These are phyloP conservation scores for Parelbella ahira DNA, from an alignment of 2,888 invertebrate species.

Conservation along the genomic window DNA sequence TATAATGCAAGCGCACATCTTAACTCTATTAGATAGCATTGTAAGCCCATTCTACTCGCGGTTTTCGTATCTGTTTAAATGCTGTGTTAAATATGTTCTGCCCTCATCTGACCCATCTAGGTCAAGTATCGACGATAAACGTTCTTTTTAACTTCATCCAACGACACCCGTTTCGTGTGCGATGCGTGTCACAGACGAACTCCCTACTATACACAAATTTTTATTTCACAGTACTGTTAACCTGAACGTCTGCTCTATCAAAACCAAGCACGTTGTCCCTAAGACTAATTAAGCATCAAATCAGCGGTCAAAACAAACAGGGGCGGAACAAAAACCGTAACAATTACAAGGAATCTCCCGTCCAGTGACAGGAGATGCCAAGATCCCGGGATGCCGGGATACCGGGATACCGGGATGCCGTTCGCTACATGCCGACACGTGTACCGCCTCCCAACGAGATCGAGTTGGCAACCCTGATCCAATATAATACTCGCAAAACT, in stretches of 20 bases:
- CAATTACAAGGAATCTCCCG: slow-evolving; percentile 27
- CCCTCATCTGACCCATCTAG: too few species aligned
- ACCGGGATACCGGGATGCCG: slow-evolving; percentile 10
- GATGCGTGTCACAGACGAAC: too few species aligned
- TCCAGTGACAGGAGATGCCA: slow-evolving; percentile 10
- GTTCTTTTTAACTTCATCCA: too few species aligned
- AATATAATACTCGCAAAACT: slow-evolving; percentile 19
- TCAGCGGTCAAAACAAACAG: slow-evolving; percentile 24
- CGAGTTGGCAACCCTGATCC: slow-evolving; percentile 31
- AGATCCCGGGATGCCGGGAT: slow-evolving; percentile 14
- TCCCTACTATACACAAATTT: too few species aligned
- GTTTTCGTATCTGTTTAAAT: too few species aligned
- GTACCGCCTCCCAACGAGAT: slow-evolving; percentile 29
- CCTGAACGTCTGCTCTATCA: background rate
- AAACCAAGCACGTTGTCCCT: background rate
- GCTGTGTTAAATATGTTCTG: too few species aligned
- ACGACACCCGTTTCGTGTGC: too few species aligned
- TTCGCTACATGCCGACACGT: slow-evolving; percentile 25
- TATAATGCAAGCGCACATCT: too few species aligned
- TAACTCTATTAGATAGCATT: too few species aligned
- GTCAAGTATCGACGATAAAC: too few species aligned
- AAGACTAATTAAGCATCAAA: slow-evolving; percentile 27
- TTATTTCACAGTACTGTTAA: too few species aligned
- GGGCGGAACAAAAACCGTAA: slow-evolving; percentile 24
- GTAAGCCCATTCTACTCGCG: too few species aligned